These are phyloP conservation scores for Tragulus kanchil DNA, from an alignment of 2,113 vertebrate species.

Conservation along the genomic window DNA sequence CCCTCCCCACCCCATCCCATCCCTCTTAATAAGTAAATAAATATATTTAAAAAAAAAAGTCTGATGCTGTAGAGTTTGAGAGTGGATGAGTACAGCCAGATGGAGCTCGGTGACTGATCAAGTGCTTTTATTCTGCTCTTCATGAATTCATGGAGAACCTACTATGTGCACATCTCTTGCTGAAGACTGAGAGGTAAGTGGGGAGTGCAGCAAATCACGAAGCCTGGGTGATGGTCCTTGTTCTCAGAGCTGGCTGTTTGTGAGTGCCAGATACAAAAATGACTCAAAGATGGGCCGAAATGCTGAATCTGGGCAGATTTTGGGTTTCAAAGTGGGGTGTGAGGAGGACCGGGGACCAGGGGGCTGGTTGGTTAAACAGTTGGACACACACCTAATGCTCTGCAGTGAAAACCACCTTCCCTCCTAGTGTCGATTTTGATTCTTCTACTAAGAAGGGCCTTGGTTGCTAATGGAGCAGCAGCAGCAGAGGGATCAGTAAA, in stretches of 20 bases:
- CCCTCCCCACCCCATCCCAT: too few species aligned
- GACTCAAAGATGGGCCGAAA: neutral
- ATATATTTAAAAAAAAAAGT: neutral
- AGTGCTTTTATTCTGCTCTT: neutral
- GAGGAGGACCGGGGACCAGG: neutral
- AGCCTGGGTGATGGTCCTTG: neutral
- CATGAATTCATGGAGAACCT: neutral
- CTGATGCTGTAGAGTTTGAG: neutral
- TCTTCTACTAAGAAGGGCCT: neutral
- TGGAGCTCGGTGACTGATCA: neutral
- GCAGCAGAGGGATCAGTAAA: neutral
- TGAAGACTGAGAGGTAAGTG: neutral
- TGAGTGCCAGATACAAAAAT: neutral
- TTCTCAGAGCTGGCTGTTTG: neutral
- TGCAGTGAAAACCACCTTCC: neutral
- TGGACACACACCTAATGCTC: neutral
- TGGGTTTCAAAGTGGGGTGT: neutral
- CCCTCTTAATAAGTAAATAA: too few species aligned
- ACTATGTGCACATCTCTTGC: neutral
- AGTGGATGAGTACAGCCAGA: neutral
- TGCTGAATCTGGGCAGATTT: neutral
- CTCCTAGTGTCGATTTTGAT: neutral
- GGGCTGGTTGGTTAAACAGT: fast-evolving
- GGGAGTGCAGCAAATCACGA: neutral
- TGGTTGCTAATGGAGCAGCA: neutral